Evolutionary conservation across 2,797 vertebrate genomes (phyloP).

Genomic region (Pseudochromis fuscus): DNA sequence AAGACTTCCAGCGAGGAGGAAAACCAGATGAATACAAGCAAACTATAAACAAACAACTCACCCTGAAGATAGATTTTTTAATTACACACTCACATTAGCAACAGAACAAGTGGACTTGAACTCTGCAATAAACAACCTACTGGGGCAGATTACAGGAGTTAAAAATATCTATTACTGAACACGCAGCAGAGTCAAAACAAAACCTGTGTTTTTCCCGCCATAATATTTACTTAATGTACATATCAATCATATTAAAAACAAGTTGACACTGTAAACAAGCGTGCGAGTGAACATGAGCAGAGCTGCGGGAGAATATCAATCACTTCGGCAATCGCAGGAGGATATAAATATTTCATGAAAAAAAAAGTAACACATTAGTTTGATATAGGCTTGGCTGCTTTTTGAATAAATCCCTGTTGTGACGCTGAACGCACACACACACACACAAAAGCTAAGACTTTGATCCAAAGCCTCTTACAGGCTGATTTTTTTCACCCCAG

Average conservation of each 20-base stretch:
- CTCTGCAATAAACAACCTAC: background rate
- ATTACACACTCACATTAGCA: conserved; percentile 5
- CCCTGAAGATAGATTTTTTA: background rate
- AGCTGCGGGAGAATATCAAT: conserved; percentile 56
- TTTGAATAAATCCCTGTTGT: conserved; percentile 69
- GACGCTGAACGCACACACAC: conserved; percentile 37
- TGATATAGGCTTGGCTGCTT: conserved; percentile 59
- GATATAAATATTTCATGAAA: conserved; percentile 67
- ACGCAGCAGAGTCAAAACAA: background rate
- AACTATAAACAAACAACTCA: background rate
- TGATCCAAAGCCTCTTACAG: conserved; percentile 79
- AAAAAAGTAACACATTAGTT: conserved; percentile 64
- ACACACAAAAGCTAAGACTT: conserved; percentile 61
- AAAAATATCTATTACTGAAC: conserved; percentile 24
- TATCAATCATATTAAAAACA: conserved; percentile 49
- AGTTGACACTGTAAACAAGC: conserved; percentile 58
- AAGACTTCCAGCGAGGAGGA: background rate
- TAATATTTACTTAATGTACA: conserved; percentile 53
- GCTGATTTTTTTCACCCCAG: conserved; percentile 68
- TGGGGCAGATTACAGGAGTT: conserved; percentile 11
- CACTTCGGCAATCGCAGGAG: conserved; percentile 51
- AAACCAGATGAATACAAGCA: background rate
- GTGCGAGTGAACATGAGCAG: conserved; percentile 39
- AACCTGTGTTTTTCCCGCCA: conserved; percentile 11
- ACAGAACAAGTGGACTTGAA: background rate